Evolutionary conservation across 2,113 vertebrate species (phyloP).

Genomic region (Pelvicachromis taeniatus): DNA sequence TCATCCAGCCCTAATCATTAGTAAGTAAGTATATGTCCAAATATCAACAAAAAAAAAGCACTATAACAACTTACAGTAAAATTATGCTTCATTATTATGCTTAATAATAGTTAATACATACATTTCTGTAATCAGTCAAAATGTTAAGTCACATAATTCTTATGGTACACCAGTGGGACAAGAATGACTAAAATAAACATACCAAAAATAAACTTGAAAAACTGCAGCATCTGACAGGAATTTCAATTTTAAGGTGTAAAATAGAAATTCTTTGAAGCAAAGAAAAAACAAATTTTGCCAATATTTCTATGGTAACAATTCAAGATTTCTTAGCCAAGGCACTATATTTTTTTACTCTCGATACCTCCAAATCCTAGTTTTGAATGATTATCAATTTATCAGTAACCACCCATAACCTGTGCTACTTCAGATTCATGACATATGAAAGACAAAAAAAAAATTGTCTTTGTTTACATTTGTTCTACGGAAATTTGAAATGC

Average conservation of each 20-base stretch:
- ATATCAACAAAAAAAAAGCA: not conserved
- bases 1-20: not conserved
- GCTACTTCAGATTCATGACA: not conserved
- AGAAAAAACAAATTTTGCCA: not conserved
- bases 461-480: not conserved
- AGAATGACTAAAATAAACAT: not conserved
- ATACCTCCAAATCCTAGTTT: not conserved
- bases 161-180: not conserved
- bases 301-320: slow-evolving; percentile 22
- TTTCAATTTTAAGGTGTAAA: not conserved
- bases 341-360: not conserved
- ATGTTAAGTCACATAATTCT: not conserved
- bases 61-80: not conserved
- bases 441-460: not conserved
- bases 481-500: not conserved
- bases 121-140: no score
- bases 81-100: not conserved
- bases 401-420: not conserved
- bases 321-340: not conserved
- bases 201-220: not conserved
- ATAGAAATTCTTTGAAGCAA: not conserved
- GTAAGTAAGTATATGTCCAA: not conserved
- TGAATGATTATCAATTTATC: not conserved
- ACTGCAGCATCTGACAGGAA: not conserved
- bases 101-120: no score